Percentiles rank a stretch among this genome's conserved stretches.
Conservation (phyloP, 2,888 invertebrate genomes). For the Callosobruchus maculatus region DNA sequence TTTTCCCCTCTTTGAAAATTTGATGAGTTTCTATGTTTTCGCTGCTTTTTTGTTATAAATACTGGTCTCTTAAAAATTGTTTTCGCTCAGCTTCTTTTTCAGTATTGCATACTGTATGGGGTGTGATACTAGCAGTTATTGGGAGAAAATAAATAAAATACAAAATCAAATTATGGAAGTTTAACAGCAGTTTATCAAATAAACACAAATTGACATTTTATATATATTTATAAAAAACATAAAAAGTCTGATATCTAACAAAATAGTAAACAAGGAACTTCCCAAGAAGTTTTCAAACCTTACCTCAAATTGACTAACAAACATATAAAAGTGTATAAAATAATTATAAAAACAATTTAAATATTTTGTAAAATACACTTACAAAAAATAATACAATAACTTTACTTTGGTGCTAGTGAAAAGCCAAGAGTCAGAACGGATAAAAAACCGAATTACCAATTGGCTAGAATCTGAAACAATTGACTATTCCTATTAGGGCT, state of each 20-base stretch:
- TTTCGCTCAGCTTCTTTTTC: too few relatives aligned
- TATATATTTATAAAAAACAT: conserved; percentile 52
- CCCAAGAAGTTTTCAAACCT: conserved; percentile 44
- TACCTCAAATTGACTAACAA: conserved; percentile 49
- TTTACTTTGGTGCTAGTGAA: conserved; percentile 49
- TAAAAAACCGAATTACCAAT: conserved; percentile 42
- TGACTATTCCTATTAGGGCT: conserved; percentile 48
- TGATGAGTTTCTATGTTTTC: too few relatives aligned
- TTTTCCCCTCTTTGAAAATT: too few relatives aligned
- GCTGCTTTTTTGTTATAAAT: too few relatives aligned
- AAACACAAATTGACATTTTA: conserved; percentile 50
- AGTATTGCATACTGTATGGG: too few relatives aligned
- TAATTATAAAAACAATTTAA: conserved; percentile 50
- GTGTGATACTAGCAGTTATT: not conserved
- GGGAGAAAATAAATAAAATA: not conserved
- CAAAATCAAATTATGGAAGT: conserved; percentile 11
- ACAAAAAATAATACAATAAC: conserved; percentile 44
- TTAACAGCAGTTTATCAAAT: conserved; percentile 51
- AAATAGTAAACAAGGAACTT: conserved; percentile 50
- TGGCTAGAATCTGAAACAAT: conserved; percentile 48
- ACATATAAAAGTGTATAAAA: conserved; percentile 51
- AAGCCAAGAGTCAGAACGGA: conserved; percentile 40
- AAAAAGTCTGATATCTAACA: conserved; percentile 52
- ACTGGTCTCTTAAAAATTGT: too few relatives aligned
- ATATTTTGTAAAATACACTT: conserved; percentile 42